Percentiles rank a stretch among this genome's conserved stretches.
These are phyloP conservation scores for Rhipidura dahli DNA, from an alignment of 2,113 vertebrate genomes.

Conservation along the genomic window DNA sequence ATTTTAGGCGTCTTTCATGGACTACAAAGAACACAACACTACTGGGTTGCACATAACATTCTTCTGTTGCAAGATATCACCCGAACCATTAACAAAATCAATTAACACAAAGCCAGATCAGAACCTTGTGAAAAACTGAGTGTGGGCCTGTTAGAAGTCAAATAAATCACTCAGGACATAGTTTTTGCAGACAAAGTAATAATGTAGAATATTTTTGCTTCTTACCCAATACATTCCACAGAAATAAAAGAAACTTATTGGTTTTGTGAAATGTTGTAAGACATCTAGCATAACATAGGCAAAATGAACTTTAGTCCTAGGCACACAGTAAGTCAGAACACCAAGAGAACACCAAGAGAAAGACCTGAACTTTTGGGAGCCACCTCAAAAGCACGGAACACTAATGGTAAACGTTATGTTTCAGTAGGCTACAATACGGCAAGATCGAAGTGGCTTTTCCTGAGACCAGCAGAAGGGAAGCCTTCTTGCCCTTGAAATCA, in stretches of 20 bases:
- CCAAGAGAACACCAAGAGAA: neutral
- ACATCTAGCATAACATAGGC: neutral
- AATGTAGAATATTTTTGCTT: neutral
- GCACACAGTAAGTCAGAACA: neutral
- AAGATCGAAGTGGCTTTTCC: neutral
- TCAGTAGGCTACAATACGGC: neutral
- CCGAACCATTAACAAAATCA: neutral
- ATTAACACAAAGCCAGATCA: neutral
- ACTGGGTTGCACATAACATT: neutral
- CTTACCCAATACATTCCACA: neutral
- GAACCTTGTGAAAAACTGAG: neutral
- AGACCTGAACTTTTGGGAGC: neutral
- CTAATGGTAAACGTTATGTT: neutral
- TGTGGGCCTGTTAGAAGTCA: neutral
- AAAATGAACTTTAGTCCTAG: neutral
- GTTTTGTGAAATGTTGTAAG: neutral
- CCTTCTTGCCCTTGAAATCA: neutral
- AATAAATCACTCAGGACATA: neutral
- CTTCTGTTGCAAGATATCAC: rapidly evolving
- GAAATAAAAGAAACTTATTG: neutral
- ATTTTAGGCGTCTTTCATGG: neutral
- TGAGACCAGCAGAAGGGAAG: neutral
- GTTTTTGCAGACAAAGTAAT: neutral
- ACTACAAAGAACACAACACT: neutral
- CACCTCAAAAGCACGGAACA: neutral